Evolutionary conservation across 2,888 invertebrate species (phyloP), one percentile per base, ranked within the genome.

Genomic region (Melanotus villosus): DNA sequence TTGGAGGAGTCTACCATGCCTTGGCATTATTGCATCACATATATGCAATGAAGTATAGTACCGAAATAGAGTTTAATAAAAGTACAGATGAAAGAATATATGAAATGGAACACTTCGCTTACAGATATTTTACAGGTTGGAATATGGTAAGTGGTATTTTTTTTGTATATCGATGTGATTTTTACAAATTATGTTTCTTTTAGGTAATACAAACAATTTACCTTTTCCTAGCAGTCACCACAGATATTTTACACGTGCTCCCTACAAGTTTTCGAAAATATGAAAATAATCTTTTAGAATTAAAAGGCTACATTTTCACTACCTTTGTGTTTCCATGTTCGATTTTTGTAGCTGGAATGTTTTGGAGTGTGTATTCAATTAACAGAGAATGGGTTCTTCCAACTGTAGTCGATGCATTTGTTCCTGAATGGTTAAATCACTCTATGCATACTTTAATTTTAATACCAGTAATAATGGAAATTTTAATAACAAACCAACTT

Each of bases 391-490:
- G 79, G 36, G 75, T 82, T 1, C 77, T 78, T 34, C 81, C 81
- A 1, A 74, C 71, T 56, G 71, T 72, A 19, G 32, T 78, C 3
- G 80, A 81, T 59, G 67, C 60, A 16, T 69, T 80, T 6, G 32
- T 72, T 2, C 76, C 76, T 7, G 38, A 32, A 2, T 82, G 80
- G 80, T 41, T 81, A n/a, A 82, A 82, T 71, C 82, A 82, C 57
- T 73, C 77, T 12, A 73, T 81, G 30, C 82, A 82, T 70, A 80
- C 80, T 1, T 69, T 72, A 14, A 80, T 81, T 26, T 66, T 80
- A 4, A 34, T 80, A 4, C 70, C 78, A 18, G 74, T 78, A 16
- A 56, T 80, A 10, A 54, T 72, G 9, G 81, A 82, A 65, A 52
- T 77, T 10, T 9, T 73, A 7, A 26, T 64, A 2, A 30, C 71